Conservation (phyloP, 2,797 vertebrate genomes). For the Hipposideros larvatus region DNA sequence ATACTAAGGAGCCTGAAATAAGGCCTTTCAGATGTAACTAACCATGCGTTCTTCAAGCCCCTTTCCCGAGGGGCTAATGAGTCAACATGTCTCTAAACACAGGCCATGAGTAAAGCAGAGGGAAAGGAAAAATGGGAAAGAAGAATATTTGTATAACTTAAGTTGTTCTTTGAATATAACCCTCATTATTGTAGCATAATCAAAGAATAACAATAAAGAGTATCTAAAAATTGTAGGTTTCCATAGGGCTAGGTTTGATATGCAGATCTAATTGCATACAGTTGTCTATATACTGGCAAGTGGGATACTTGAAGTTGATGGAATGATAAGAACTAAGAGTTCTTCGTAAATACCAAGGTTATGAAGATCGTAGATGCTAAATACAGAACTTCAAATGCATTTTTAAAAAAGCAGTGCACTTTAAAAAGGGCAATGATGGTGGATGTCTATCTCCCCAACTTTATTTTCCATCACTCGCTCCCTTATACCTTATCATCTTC, state of each 20-base stretch:
- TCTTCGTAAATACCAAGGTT: background rate
- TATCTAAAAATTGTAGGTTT: background rate
- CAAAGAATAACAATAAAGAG: background rate
- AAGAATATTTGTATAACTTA: background rate
- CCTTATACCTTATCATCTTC: background rate
- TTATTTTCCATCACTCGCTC: background rate
- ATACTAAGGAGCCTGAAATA: background rate
- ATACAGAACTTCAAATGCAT: background rate
- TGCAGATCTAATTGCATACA: background rate
- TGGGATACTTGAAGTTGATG: background rate
- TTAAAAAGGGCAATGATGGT: background rate
- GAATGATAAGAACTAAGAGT: background rate
- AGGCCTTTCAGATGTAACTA: background rate
- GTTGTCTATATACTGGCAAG: background rate
- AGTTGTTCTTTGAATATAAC: background rate
- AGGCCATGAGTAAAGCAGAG: background rate
- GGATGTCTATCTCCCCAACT: background rate
- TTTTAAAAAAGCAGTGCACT: background rate
- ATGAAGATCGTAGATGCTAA: background rate
- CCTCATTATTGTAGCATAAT: background rate
- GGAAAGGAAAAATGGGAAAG: background rate
- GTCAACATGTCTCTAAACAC: background rate
- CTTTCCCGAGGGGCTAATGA: background rate
- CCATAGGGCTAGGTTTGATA: background rate
- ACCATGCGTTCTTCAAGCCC: background rate